These are phyloP conservation scores for Austrolebias charrua DNA, from an alignment of 2,797 vertebrate species.

Conservation along the genomic window DNA sequence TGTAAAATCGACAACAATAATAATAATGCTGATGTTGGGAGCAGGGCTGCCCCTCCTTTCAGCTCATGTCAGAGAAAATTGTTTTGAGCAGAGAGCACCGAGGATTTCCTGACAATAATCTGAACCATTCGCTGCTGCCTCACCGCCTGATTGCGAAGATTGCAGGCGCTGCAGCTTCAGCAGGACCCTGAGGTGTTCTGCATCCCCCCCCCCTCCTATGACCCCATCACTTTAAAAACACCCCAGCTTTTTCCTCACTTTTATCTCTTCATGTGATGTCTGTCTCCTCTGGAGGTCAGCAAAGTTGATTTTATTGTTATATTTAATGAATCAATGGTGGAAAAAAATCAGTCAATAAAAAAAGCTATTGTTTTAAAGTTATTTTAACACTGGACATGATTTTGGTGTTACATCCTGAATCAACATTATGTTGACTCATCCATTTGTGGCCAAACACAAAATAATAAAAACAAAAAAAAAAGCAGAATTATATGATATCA, in stretches of 20 bases:
- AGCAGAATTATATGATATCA: too few relatives aligned
- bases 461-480: too few relatives aligned
- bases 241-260: conserved; percentile 1
- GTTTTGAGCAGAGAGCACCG: conserved; percentile 86
- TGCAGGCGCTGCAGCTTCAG: conserved; percentile 65
- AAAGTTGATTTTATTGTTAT: conserved; percentile 15
- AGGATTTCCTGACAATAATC: conserved; percentile 88
- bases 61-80: conserved; percentile 83
- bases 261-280: conserved; percentile 17
- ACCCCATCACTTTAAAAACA: conserved; percentile 8
- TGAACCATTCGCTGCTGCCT: conserved; percentile 83
- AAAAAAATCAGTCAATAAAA: neutral
- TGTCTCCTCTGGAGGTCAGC: conserved; percentile 58
- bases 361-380: too few relatives aligned
- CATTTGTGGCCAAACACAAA: too few relatives aligned
- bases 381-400: too few relatives aligned
- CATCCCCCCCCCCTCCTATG: conserved; percentile 9
- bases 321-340: neutral
- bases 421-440: neutral
- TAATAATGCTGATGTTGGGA: conserved; percentile 20
- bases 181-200: conserved; percentile 61
- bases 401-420: neutral
- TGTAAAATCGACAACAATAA: conserved; percentile 15
- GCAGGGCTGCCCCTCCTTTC: conserved; percentile 49
- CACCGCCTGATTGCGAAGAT: conserved; percentile 79